These are phyloP conservation scores for Heliconius aoede DNA, from an alignment of 2,888 invertebrate genomes.

Conservation along the genomic window DNA sequence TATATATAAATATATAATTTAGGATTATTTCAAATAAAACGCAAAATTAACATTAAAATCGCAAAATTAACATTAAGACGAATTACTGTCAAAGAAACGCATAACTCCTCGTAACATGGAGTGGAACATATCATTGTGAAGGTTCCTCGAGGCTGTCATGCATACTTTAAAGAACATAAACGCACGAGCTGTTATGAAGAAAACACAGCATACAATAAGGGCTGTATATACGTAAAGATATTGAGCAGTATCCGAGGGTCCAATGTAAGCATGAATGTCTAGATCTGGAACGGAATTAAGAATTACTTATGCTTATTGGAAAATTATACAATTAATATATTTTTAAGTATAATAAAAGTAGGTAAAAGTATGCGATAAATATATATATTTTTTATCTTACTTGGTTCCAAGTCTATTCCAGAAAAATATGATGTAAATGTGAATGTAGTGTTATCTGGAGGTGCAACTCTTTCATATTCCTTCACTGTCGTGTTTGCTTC, in stretches of 20 bases:
- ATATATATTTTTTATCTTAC: slow-evolving; percentile 53
- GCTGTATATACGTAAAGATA: slow-evolving; percentile 76
- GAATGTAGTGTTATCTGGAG: slow-evolving; percentile 65
- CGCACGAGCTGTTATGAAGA: slow-evolving; percentile 84
- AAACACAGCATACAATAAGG: slow-evolving; percentile 76
- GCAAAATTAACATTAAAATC: too few relatives aligned
- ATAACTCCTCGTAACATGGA: slow-evolving; percentile 90
- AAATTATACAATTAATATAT: neutral
- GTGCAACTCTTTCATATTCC: slow-evolving; percentile 62
- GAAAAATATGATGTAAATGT: slow-evolving; percentile 69
- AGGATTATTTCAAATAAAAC: too few relatives aligned
- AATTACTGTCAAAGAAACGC: slow-evolving; percentile 93
- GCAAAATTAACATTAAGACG: slow-evolving; percentile 74
- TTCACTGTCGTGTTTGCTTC: slow-evolving; percentile 66
- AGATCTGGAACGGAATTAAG: slow-evolving; percentile 59
- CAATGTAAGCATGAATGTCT: slow-evolving; percentile 74
- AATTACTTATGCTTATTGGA: neutral
- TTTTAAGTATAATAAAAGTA: neutral
- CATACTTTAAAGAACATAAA: slow-evolving; percentile 89
- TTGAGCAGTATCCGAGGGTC: slow-evolving; percentile 73
- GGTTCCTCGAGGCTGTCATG: slow-evolving; percentile 88
- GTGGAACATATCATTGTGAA: slow-evolving; percentile 94
- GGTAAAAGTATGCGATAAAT: neutral
- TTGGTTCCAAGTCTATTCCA: slow-evolving; percentile 64
- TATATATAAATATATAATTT: neutral